Conservation (phyloP, 2,113 vertebrate genomes). For the Catharus fuscescens region DNA sequence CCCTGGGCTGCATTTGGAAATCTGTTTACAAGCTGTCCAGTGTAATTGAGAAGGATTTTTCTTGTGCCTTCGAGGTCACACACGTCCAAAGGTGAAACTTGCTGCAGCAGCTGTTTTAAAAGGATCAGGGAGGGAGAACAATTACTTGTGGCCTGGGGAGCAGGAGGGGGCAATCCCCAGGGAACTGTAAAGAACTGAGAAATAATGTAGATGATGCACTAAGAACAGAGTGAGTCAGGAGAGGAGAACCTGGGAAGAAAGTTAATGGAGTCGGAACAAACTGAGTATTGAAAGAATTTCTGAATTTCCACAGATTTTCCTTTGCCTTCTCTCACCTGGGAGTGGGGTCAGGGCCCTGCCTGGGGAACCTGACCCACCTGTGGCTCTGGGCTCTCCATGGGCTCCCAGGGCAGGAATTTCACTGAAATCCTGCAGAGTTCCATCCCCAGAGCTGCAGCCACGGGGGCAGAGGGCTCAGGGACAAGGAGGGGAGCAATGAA, state of each 20-base stretch:
- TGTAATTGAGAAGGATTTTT: not conserved
- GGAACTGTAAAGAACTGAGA: not conserved
- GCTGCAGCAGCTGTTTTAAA: not conserved
- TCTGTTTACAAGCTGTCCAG: not conserved
- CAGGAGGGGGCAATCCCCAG: not conserved
- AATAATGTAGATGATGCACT: not conserved
- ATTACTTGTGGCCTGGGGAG: not conserved
- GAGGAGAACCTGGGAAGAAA: not conserved
- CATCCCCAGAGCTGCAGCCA: not conserved
- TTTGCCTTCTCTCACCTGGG: not conserved
- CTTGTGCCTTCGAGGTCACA: not conserved
- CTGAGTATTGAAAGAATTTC: not conserved
- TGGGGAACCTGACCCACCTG: not conserved
- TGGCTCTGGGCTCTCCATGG: accelerated
- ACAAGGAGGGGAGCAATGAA: not conserved
- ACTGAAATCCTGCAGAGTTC: accelerated
- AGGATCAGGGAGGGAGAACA: not conserved
- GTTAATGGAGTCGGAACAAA: not conserved
- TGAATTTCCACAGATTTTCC: not conserved
- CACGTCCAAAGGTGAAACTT: not conserved
- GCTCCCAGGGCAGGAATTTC: not conserved
- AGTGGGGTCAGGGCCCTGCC: not conserved
- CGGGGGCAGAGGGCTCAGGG: not conserved
- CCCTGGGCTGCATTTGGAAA: not conserved
- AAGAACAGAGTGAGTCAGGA: not conserved